Evolutionary conservation across 2,888 invertebrate genomes (phyloP).

Genomic region (Anagyrus pseudococci): DNA sequence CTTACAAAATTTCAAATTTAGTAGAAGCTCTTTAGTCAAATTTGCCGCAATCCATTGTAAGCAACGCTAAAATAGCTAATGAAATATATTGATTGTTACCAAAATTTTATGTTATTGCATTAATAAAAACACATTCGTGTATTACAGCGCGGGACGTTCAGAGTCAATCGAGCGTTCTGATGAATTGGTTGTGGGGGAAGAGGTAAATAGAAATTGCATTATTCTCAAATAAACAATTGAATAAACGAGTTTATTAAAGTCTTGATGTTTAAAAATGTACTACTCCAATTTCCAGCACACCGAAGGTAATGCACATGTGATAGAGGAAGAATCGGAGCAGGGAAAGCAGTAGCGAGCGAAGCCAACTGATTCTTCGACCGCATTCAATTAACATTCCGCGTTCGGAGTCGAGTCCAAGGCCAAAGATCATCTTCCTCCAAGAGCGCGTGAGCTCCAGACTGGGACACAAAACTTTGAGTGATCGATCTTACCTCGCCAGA

Average conservation of each 20-base stretch:
- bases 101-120: not conserved
- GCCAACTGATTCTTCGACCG: slow-evolving; percentile 16
- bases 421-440: slow-evolving; percentile 26
- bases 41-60: slow-evolving; percentile 5
- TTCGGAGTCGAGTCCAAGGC: slow-evolving; percentile 28
- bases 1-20: too few relatives aligned
- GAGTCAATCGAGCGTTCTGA: slow-evolving; percentile 78
- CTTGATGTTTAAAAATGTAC: not conserved
- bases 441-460: slow-evolving; percentile 6
- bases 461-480: slow-evolving; percentile 7
- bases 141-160: slow-evolving; percentile 77
- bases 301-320: slow-evolving; percentile 62
- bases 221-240: too few relatives aligned
- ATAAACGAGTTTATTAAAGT: too few relatives aligned
- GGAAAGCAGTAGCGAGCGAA: slow-evolving; percentile 9
- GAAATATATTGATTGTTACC: not conserved
- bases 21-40: not conserved
- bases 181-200: slow-evolving; percentile 84
- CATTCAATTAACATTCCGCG: slow-evolving; percentile 30
- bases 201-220: slow-evolving; percentile 62
- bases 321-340: slow-evolving; percentile 40
- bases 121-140: slow-evolving; percentile 27
- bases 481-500: slow-evolving; percentile 26
- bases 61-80: slow-evolving; percentile 2
- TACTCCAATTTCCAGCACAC: slow-evolving; percentile 52